Conservation (phyloP, 2,888 invertebrate genomes). For the Tinea pellionella region DNA sequence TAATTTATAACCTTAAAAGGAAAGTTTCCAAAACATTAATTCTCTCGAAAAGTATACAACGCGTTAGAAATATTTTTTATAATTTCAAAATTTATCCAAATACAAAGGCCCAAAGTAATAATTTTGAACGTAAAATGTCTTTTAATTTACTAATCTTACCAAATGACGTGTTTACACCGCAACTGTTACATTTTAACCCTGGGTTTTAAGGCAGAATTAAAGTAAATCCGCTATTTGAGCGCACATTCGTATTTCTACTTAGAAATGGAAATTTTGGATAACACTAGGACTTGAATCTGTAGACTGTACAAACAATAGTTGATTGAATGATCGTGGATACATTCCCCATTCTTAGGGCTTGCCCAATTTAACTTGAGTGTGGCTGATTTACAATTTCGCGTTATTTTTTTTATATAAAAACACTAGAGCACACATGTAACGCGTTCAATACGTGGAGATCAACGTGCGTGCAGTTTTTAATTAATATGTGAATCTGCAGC, state of each 20-base stretch:
- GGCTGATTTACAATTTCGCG: too few relatives aligned
- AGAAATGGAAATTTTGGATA: conserved; percentile 45
- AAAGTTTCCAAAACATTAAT: not conserved
- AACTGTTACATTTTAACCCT: conserved; percentile 24
- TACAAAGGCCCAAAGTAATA: not conserved
- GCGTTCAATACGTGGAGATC: too few relatives aligned
- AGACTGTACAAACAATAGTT: not conserved
- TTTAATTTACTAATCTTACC: conserved; percentile 12
- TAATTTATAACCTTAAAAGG: not conserved
- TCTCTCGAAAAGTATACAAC: not conserved
- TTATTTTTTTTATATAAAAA: too few relatives aligned
- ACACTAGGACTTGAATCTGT: conserved; percentile 19
- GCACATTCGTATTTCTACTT: conserved; percentile 31
- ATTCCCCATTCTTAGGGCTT: too few relatives aligned
- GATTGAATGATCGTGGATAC: too few relatives aligned
- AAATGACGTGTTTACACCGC: conserved; percentile 25
- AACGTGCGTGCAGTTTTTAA: too few relatives aligned
- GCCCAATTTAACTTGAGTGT: too few relatives aligned
- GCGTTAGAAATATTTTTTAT: not conserved
- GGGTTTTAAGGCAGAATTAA: conserved; percentile 32
- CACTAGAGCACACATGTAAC: too few relatives aligned
- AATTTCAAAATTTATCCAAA: not conserved
- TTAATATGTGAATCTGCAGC: too few relatives aligned
- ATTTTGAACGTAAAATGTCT: not conserved
- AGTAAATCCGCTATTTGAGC: conserved; percentile 30